Evolutionary conservation across 2,888 invertebrate genomes (phyloP).

Genomic region (Acanthosepion esculentum): DNA sequence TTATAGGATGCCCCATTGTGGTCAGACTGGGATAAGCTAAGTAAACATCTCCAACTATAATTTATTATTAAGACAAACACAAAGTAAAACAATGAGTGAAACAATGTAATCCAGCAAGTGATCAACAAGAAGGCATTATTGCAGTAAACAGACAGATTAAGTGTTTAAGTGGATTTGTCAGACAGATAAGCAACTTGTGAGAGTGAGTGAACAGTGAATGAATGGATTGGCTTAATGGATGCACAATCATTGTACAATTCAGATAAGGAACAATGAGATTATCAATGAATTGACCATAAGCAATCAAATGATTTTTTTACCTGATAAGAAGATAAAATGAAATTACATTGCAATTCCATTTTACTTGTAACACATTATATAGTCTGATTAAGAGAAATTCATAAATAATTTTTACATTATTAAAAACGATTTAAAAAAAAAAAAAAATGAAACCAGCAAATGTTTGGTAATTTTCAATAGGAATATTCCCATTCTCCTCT

Average conservation of each 20-base stretch:
- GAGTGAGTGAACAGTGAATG: background rate
- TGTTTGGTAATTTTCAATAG: no score
- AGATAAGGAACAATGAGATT: background rate
- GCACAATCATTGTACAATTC: background rate
- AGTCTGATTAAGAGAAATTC: background rate
- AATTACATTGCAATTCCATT: background rate
- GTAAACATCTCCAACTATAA: no score
- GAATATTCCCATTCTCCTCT: no score
- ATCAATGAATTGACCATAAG: background rate
- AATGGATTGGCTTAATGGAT: constrained; percentile 18
- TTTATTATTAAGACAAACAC: background rate
- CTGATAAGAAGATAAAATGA: background rate
- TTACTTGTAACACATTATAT: background rate
- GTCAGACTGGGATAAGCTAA: no score
- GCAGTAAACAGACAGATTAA: constrained; percentile 33
- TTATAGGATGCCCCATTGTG: no score
- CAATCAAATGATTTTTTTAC: background rate
- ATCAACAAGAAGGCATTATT: background rate
- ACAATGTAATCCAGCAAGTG: background rate
- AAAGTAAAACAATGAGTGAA: background rate
- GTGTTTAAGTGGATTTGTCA: constrained; percentile 33
- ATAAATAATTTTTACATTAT: background rate
- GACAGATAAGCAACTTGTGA: background rate
- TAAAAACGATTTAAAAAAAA: background rate
- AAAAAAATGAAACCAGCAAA: no score